Evolutionary conservation across 2,113 vertebrate species (phyloP), one percentile per base, ranked within the genome.

Genomic region (Myrmecophaga tridactyla): DNA sequence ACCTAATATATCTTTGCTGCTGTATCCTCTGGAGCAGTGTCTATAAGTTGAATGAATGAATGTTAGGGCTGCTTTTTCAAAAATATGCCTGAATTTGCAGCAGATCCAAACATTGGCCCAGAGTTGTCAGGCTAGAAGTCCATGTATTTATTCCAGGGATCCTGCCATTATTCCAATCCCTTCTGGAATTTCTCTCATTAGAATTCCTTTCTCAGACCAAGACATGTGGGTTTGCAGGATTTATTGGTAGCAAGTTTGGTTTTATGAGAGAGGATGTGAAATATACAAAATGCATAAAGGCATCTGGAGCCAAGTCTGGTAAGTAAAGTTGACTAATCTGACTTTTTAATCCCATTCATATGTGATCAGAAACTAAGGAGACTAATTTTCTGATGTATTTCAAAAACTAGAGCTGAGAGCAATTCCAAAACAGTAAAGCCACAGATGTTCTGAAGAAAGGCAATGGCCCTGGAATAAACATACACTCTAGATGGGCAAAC

Each of bases 191-290:
- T 90, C 80, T 89, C 81, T 90, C 90, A 92, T 90, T 97, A 80
- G 67, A 95, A 97, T 92, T 95, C 87, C 56, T 96, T 69, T 60
- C 34, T 67, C 73, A 90, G 94, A 93, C 80, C 62, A 95, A 95
- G 60, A 85, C 92, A 95, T 95, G 96, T 92, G 94, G 95, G 96
- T 97, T 94, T 93, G 90, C 97, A 95, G 88, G 89, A 97, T 96
- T 95, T 97, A 94, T 92, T 96, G 87, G 90, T 92, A 76, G 87
- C 84, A 94, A 95, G 94, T 62, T 96, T 60, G 93, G 89, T 96
- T 96, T 96, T 97, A 92, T 70, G 92, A 95, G 20, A 62, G 93
- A 87, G 88, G 53, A 96, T 92, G 73, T 96, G 94, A 81, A 95
- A 94, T 96, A 95, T 92, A 90, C 93, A 97, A 97, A 97, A 94